Evolutionary conservation across 2,797 vertebrate genomes (phyloP).

Genomic region (Rhynchonycteris naso): DNA sequence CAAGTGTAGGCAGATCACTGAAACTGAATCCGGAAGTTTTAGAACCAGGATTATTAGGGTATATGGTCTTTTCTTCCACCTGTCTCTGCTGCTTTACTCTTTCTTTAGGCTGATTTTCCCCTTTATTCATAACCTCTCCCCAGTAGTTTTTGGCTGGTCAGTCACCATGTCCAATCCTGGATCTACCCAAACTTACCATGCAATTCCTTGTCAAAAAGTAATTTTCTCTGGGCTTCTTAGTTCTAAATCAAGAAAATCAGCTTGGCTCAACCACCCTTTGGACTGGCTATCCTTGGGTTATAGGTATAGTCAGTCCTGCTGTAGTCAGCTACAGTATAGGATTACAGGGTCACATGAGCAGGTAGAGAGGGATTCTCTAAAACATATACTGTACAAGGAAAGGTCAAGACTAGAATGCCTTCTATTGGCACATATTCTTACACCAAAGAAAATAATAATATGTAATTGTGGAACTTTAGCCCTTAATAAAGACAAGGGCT

Average conservation of each 20-base stretch:
- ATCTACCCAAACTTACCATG: background rate
- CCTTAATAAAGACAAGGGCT: background rate
- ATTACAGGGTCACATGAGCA: background rate
- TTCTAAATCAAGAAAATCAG: background rate
- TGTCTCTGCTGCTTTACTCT: background rate
- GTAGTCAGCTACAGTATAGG: background rate
- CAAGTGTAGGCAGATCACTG: background rate
- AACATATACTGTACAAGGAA: background rate
- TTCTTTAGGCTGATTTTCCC: background rate
- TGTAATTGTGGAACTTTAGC: background rate
- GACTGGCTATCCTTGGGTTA: background rate
- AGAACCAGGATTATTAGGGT: background rate
- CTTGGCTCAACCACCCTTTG: background rate
- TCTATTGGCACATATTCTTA: background rate
- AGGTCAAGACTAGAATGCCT: background rate
- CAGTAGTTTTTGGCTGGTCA: background rate
- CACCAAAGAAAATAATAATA: background rate
- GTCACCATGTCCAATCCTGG: background rate
- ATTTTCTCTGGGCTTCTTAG: background rate
- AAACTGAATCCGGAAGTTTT: background rate
- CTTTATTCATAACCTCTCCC: background rate
- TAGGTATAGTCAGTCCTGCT: background rate
- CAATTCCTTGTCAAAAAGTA: background rate
- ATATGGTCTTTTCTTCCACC: background rate
- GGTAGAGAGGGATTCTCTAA: background rate